phyloP scores from a whole-genome alignment of 2,113 vertebrate species.

The Pangasianodon gigas region DNA sequence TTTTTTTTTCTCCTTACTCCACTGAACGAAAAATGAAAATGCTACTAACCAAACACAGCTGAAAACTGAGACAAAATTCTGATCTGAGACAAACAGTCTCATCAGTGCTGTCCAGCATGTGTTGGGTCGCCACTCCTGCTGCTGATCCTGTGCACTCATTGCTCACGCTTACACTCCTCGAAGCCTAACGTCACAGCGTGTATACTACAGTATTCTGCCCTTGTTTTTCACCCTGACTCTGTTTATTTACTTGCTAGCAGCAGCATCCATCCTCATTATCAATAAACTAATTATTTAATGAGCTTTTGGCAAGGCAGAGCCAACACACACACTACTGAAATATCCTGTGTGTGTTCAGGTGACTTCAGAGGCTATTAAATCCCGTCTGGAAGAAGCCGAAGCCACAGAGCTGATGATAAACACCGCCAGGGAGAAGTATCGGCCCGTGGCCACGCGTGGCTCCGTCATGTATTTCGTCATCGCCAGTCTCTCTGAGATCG shows the following conservation, averaged over 20 bases:
- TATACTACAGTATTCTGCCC: neutral
- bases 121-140: neutral
- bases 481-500: constrained; percentile 80
- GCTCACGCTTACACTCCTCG: neutral
- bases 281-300: neutral
- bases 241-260: neutral
- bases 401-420: constrained; percentile 79
- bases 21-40: too few species aligned
- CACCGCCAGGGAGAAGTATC: constrained; percentile 73
- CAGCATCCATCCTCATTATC: constrained; percentile 22
- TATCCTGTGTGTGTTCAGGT: constrained; percentile 57
- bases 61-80: too few species aligned
- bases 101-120: neutral
- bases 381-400: constrained; percentile 76
- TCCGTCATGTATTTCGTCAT: constrained; percentile 80
- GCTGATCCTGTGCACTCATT: neutral
- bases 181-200: neutral
- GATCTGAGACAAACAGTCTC: neutral
- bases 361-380: constrained; percentile 77
- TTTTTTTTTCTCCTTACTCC: too few species aligned
- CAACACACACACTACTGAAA: neutral
- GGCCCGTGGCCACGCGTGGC: constrained; percentile 74
- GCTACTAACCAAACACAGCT: too few species aligned
- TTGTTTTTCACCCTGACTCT: neutral
- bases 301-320: neutral